Evolutionary conservation across 2,113 vertebrate genomes (phyloP).

Genomic region (Heterocephalus glaber): DNA sequence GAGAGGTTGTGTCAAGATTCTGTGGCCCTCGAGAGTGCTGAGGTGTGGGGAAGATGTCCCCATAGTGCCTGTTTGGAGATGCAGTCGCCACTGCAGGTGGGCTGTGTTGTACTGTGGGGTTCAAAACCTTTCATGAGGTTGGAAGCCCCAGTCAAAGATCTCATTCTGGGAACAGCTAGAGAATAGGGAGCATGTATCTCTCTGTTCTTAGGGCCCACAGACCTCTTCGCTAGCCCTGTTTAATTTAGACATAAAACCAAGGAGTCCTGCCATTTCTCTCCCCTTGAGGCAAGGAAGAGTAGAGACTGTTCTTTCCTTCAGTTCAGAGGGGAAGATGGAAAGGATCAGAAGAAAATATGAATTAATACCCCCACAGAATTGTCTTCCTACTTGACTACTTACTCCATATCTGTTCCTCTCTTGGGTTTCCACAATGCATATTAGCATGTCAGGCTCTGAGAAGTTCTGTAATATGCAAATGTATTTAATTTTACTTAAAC

Average conservation of each 20-base stretch:
- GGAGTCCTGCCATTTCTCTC: neutral
- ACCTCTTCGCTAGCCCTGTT: neutral
- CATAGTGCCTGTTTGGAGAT: neutral
- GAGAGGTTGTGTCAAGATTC: neutral
- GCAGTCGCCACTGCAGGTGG: neutral
- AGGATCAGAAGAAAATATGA: neutral
- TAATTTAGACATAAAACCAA: neutral
- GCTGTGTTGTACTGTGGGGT: neutral
- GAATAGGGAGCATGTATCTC: neutral
- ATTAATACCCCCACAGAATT: neutral
- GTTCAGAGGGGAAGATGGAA: neutral
- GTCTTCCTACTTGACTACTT: neutral
- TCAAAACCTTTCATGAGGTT: neutral
- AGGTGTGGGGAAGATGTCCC: neutral
- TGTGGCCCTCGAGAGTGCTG: neutral
- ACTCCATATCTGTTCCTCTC: neutral
- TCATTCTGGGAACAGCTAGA: neutral
- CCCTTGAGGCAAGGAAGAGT: neutral
- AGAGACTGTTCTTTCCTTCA: neutral
- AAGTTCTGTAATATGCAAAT: constrained; percentile 51
- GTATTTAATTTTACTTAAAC: constrained; percentile 8
- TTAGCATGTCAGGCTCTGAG: neutral
- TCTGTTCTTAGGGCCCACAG: neutral
- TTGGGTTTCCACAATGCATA: neutral
- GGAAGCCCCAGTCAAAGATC: neutral